Percentiles rank a stretch among this genome's conserved stretches.
These are phyloP conservation scores for Mormyrops boulengeri DNA, from an alignment of 2,797 vertebrate genomes.

Conservation along the genomic window DNA sequence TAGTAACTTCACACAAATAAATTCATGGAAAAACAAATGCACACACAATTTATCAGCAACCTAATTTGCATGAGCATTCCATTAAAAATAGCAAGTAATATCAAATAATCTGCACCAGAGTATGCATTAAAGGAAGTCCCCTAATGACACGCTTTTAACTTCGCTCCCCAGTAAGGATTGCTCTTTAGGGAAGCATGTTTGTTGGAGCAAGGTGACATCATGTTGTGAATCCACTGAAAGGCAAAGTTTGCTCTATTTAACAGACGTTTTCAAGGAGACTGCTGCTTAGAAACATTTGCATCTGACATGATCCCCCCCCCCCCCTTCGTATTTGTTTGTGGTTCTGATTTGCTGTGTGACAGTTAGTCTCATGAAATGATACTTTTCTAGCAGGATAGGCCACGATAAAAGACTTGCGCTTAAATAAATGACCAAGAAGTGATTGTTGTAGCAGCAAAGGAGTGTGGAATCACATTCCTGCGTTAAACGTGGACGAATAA, in stretches of 20 bases:
- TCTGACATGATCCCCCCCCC: neutral
- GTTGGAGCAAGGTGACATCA: neutral
- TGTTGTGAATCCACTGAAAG: neutral
- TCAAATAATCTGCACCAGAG: neutral
- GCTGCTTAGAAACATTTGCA: neutral
- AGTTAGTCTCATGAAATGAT: neutral
- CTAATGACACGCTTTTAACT: neutral
- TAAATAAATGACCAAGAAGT: neutral
- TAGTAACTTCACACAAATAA: neutral
- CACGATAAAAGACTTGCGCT: neutral
- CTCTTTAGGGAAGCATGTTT: neutral
- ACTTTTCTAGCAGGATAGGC: neutral
- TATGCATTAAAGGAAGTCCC: neutral
- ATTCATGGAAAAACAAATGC: neutral
- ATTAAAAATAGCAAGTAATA: neutral
- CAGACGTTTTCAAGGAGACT: neutral
- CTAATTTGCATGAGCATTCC: neutral
- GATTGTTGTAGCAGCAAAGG: neutral
- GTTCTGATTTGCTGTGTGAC: constrained; percentile 2
- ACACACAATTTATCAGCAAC: neutral
- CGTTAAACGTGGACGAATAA: neutral
- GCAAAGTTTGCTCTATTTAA: neutral
- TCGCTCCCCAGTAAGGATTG: neutral
- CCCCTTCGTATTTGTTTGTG: neutral
- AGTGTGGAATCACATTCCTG: neutral